These are phyloP conservation scores for Metopia argyrocephala DNA, from an alignment of 2,888 invertebrate genomes.

Conservation along the genomic window DNA sequence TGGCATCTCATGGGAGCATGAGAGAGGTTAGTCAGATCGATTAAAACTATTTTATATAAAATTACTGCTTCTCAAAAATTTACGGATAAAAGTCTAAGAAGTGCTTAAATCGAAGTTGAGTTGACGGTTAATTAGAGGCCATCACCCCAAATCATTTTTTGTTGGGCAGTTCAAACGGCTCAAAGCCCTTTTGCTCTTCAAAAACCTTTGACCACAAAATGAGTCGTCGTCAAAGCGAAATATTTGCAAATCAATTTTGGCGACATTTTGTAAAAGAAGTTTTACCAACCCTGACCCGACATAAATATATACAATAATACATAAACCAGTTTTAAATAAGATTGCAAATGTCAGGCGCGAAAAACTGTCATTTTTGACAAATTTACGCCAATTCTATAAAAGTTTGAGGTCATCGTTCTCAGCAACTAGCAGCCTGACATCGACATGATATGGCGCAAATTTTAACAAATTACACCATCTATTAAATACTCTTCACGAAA, in stretches of 20 bases:
- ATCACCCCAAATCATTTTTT: constrained; percentile 45
- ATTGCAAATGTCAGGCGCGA: no score
- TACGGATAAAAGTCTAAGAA: constrained; percentile 55
- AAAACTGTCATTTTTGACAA: no score
- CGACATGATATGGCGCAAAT: no score
- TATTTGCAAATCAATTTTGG: constrained; percentile 31
- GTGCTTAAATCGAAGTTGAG: constrained; percentile 52
- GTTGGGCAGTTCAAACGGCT: constrained; percentile 8
- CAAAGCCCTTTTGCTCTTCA: constrained; percentile 12
- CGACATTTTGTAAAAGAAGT: constrained; percentile 11
- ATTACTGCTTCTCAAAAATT: constrained; percentile 32
- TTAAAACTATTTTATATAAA: constrained; percentile 52
- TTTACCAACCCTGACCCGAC: no score
- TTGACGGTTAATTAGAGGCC: constrained; percentile 53
- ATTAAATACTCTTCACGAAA: no score
- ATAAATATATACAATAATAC: no score
- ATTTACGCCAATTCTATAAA: no score
- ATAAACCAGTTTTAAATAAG: no score
- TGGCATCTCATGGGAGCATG: constrained; percentile 40
- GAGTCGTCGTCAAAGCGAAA: constrained; percentile 30
- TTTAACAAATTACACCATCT: no score
- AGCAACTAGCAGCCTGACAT: no score
- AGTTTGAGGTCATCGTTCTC: no score
- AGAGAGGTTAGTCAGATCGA: constrained; percentile 46
- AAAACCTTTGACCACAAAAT: constrained; percentile 16